Evolutionary conservation across 2,888 invertebrate genomes (phyloP), one percentile per base, ranked within the genome.

Genomic region (Stenichneumon culpator): DNA sequence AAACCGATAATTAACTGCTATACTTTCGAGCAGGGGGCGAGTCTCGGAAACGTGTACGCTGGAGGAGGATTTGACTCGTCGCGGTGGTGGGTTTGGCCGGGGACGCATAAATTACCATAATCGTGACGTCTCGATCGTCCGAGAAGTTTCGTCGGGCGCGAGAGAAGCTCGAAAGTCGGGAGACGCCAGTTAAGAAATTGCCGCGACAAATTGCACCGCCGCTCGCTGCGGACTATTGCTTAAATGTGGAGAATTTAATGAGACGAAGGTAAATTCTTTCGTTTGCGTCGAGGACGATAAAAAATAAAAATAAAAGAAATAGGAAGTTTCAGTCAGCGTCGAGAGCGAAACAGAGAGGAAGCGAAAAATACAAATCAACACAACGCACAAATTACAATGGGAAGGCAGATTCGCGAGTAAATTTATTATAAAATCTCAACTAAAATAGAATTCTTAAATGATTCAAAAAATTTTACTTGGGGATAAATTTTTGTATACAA

Each of bases 21-120:
- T 73, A 57, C 25, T 57, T 57, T 22, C 14, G 57, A 25, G 57
- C 25, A 22, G 25, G 11, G 57, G 57, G 22, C 9, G 32, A 14
- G 11, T 54, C 52, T 22, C 19, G n/a, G 52, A 44, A 65, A 57
- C 32, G 28, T 44, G 28, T 57, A 28, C 32, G 4, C 57, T 70
- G 19, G 25, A 25, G 44, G 16, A 22, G 11, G 50, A 28, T 47
- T 63, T 19, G n/a, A 28, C 44, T 57, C 25, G 36, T 52, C 22
- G 32, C 44, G 50, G 57, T 47, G n/a, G 52, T 52, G 32, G 19
- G 25, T 4, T 36, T 54, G 77, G 65, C 50, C 68, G 83, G 54
- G 11, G 67, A 82, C 70, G 85, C 83, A 86, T 87, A 86, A 87
- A 87, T 87, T 87, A 87, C 60, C 87, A 86, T 87, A 87, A 87